These are phyloP conservation scores for Oplegnathus fasciatus DNA, from an alignment of 2,113 vertebrate species.

Conservation along the genomic window DNA sequence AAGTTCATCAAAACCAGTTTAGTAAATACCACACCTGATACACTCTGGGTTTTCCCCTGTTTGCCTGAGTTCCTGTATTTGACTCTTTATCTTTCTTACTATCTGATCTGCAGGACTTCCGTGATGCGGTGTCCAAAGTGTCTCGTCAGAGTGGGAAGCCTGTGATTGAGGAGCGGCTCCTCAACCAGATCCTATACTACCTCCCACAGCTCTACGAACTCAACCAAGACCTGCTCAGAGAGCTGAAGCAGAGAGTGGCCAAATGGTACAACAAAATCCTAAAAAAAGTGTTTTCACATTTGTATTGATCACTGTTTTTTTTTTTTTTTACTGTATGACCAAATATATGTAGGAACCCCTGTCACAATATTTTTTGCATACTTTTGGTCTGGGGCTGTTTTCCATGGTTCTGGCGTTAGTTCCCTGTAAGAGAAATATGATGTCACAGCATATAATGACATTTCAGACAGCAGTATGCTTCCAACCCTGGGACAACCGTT, in stretches of 20 bases:
- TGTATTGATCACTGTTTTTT: neutral
- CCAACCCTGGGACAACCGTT: neutral
- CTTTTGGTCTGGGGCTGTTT: neutral
- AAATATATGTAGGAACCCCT: neutral
- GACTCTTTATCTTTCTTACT: neutral
- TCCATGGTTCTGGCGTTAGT: neutral
- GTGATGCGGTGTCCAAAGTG: slow-evolving; percentile 90
- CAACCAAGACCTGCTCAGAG: slow-evolving; percentile 94
- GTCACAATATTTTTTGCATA: neutral
- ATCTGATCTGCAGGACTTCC: slow-evolving; percentile 90
- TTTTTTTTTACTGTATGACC: too few species aligned
- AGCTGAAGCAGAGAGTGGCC: slow-evolving; percentile 91
- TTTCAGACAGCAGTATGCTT: neutral
- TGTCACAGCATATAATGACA: neutral
- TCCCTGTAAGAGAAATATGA: neutral
- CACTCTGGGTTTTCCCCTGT: neutral
- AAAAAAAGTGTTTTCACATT: neutral
- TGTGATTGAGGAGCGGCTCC: slow-evolving; percentile 93
- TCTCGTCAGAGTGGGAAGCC: slow-evolving; percentile 91
- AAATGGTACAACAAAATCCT: slow-evolving; percentile 86
- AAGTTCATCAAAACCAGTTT: neutral
- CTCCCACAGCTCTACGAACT: slow-evolving; percentile 97
- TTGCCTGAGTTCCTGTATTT: neutral
- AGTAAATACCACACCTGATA: neutral
- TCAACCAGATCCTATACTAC: slow-evolving; percentile 97